Percentiles rank a stretch among this genome's conserved stretches.
Conservation (phyloP, 2,797 vertebrate species). For the Falco peregrinus region DNA sequence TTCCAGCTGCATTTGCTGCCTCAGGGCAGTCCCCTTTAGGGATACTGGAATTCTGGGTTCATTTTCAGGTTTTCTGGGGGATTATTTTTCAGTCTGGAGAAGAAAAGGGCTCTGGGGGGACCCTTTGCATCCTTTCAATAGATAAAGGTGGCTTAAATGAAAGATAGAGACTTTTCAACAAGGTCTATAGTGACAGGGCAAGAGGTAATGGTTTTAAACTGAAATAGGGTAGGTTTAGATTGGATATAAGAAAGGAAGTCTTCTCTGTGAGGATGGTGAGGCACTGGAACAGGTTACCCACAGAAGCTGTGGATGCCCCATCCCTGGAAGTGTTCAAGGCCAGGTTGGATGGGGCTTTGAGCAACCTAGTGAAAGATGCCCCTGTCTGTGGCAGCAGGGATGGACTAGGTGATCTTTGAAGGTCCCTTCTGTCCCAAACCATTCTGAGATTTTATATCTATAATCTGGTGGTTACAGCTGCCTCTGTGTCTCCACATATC, state of each 20-base stretch:
- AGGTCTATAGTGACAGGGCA: not conserved
- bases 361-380: not conserved
- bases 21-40: not conserved
- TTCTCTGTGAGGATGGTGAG: not conserved
- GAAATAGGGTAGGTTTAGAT: not conserved
- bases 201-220: not conserved
- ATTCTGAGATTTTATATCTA: not conserved
- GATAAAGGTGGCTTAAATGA: not conserved
- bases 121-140: not conserved
- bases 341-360: not conserved
- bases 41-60: not conserved
- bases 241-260: not conserved
- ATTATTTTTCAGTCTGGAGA: not conserved
- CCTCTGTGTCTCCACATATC: not conserved
- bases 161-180: not conserved
- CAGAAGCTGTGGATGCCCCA: rapidly evolving
- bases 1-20: not conserved
- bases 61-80: not conserved
- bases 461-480: not conserved
- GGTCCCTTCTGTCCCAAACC: not conserved
- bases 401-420: not conserved
- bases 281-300: not conserved
- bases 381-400: rapidly evolving
- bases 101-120: not conserved
- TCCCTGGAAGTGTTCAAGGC: not conserved